Evolutionary conservation across 30 jellyfish, hydroid and myxozoan genomes (phyloP).

Genomic region (Haliclystus octoradiatus): DNA sequence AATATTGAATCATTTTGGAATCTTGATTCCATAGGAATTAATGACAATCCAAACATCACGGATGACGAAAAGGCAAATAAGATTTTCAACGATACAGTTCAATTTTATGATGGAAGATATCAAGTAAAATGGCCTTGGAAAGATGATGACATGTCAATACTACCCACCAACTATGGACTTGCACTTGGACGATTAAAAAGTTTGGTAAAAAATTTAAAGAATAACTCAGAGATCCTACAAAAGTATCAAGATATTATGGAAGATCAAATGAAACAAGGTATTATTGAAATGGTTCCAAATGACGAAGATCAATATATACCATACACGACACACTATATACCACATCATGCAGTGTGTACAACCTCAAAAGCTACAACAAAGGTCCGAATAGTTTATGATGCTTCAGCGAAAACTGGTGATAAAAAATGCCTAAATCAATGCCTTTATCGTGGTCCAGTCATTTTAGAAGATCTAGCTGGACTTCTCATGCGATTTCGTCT

Average conservation of each 20-base stretch:
- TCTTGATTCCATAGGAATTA: constrained; percentile 30
- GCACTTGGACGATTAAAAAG: constrained; percentile 8
- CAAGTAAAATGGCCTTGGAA: constrained; percentile 46
- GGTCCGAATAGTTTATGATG: constrained; percentile 29
- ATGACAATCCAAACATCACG: no score
- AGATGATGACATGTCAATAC: constrained; percentile 33
- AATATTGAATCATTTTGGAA: constrained; percentile 23
- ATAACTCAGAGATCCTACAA: constrained; percentile 19
- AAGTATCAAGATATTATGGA: constrained; percentile 6
- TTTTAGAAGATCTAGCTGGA: constrained; percentile 17
- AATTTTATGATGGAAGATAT: constrained; percentile 30
- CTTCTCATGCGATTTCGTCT: constrained; percentile 16
- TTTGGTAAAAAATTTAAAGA: constrained; percentile 5
- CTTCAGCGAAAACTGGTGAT: constrained; percentile 5
- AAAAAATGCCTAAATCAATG: constrained; percentile 28
- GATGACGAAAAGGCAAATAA: constrained; percentile 29
- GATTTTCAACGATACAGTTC: constrained; percentile 16
- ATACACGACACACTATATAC: constrained; percentile 7
- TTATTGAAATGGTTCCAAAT: no score
- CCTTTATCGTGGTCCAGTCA: constrained; percentile 28
- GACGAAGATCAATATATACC: constrained; percentile 9
- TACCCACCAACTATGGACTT: constrained; percentile 9
- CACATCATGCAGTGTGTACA: constrained; percentile 32
- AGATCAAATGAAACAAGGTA: no score
- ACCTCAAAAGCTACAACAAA: constrained; percentile 14